These are phyloP conservation scores for Phyllopteryx taeniolatus DNA, from an alignment of 2,113 vertebrate genomes.

Conservation along the genomic window DNA sequence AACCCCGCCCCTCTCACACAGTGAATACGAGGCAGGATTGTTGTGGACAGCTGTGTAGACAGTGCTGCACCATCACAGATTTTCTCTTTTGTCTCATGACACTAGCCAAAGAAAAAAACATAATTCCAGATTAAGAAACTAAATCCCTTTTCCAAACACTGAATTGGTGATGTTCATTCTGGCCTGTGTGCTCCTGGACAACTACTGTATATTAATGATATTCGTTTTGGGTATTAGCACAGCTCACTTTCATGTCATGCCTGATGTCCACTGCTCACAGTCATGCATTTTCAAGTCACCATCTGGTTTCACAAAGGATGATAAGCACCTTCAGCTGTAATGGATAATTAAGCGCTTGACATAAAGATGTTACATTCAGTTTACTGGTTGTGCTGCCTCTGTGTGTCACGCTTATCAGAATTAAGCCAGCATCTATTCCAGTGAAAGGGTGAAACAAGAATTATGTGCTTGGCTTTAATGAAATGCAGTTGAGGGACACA, in stretches of 20 bases:
- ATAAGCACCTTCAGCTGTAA: constrained; percentile 35
- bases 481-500: constrained; percentile 31
- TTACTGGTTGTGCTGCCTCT: constrained; percentile 1
- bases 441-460: constrained; percentile 41
- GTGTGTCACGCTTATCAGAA: constrained; percentile 16
- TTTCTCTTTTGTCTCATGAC: constrained; percentile 31
- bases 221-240: constrained; percentile 53
- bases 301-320: constrained; percentile 17
- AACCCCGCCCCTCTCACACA: constrained; percentile 24
- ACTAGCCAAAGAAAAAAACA: constrained; percentile 50
- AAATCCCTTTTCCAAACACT: constrained; percentile 46
- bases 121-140: constrained; percentile 62
- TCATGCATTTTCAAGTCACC: constrained; percentile 44
- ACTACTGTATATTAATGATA: constrained; percentile 27
- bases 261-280: constrained; percentile 20
- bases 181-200: constrained; percentile 40
- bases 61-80: constrained; percentile 4
- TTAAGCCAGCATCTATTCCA: constrained; percentile 43
- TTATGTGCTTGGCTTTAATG: constrained; percentile 28
- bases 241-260: constrained; percentile 48
- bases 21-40: constrained; percentile 12
- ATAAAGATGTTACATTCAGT: constrained; percentile 18
- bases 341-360: constrained; percentile 9
- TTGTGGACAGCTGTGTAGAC: constrained; percentile 8
- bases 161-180: constrained; percentile 27